Evolutionary conservation across 2,888 invertebrate genomes (phyloP).

Genomic region (Papilio gigon): DNA sequence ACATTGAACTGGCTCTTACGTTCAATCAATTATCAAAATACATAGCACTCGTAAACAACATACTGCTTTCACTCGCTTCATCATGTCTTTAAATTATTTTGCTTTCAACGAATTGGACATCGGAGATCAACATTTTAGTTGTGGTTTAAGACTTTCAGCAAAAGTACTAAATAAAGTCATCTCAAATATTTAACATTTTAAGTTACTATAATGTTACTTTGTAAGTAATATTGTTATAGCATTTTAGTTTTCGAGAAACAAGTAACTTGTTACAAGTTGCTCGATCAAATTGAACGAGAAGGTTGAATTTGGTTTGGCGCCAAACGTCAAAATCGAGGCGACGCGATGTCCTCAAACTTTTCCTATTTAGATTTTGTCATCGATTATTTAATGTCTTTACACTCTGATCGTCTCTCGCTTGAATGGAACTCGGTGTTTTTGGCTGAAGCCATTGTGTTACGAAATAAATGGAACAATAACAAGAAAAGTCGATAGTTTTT

Average conservation of each 20-base stretch:
- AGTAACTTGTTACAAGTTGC: conserved; percentile 24
- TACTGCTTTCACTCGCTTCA: not conserved
- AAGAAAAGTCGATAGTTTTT: not conserved
- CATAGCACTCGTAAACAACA: not conserved
- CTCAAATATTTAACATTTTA: not conserved
- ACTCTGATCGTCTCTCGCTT: not conserved
- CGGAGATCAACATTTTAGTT: no score
- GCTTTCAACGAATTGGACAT: no score
- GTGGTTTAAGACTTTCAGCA: no score
- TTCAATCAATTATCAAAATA: not conserved
- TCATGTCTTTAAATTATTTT: no score
- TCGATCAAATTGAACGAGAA: conserved; percentile 22
- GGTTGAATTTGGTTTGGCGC: conserved; percentile 41
- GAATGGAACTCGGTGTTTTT: conserved; percentile 3
- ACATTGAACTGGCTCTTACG: not conserved
- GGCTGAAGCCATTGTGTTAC: conserved; percentile 10
- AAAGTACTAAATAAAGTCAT: no score
- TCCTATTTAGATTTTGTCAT: conserved; percentile 38
- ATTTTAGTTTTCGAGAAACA: not conserved
- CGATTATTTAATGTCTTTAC: conserved; percentile 35
- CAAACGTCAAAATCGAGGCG: conserved; percentile 39
- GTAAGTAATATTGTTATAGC: not conserved
- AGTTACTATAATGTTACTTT: not conserved
- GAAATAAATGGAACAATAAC: not conserved
- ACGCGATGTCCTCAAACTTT: conserved; percentile 33